Evolutionary conservation across 2,797 vertebrate species (phyloP).

Genomic region (Phaenicophaeus curvirostris): DNA sequence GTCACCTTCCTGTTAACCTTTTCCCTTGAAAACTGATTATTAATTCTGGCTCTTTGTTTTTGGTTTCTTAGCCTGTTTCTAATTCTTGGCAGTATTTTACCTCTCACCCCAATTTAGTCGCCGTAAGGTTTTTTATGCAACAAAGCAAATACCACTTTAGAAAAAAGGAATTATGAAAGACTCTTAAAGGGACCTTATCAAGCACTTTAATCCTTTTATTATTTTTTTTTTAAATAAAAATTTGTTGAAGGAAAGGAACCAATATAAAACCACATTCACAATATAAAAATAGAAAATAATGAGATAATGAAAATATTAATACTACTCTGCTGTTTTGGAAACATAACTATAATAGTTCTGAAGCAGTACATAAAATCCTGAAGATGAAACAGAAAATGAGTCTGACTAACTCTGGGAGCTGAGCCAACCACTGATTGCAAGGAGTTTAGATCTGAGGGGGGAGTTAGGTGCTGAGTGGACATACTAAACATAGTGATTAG

Average conservation of each 20-base stretch:
- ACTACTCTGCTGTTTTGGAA: slow-evolving; percentile 10
- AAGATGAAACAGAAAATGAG: slow-evolving; percentile 47
- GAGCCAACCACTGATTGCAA: slow-evolving; percentile 55
- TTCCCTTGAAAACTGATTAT: slow-evolving; percentile 20
- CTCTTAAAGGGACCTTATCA: background rate
- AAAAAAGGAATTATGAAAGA: background rate
- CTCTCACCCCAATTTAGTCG: slow-evolving; percentile 11
- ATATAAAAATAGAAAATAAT: slow-evolving; percentile 1
- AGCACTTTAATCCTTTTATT: background rate
- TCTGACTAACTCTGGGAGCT: slow-evolving; percentile 43
- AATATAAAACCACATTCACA: background rate
- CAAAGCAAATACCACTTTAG: background rate
- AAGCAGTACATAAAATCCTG: background rate
- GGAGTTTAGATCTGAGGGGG: slow-evolving; percentile 25
- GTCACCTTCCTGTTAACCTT: slow-evolving; percentile 21
- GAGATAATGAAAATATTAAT: slow-evolving; percentile 21
- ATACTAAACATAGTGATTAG: slow-evolving; percentile 58
- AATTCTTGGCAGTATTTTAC: slow-evolving; percentile 17
- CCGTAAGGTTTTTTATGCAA: background rate
- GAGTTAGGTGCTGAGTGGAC: slow-evolving; percentile 50
- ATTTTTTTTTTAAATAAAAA: background rate
- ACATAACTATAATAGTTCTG: background rate
- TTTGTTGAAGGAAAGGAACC: background rate
- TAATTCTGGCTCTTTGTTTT: slow-evolving; percentile 23
- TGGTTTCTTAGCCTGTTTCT: slow-evolving; percentile 14